Conservation (phyloP, 2,888 invertebrate genomes). For the Pandemis corylana region DNA sequence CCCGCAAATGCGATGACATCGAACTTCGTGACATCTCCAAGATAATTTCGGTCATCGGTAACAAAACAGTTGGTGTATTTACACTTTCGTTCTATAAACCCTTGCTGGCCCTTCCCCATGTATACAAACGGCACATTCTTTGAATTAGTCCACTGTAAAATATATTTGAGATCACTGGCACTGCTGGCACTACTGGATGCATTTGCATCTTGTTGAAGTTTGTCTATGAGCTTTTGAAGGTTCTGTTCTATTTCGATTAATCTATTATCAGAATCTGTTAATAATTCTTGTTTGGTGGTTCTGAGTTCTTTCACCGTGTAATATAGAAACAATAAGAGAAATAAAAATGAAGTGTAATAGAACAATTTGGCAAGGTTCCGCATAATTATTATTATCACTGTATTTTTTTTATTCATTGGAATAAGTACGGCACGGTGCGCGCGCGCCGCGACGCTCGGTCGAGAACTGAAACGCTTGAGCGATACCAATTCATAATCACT, state of each 20-base stretch:
- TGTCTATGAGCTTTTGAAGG: slow-evolving; percentile 26
- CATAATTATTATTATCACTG: slow-evolving; percentile 8
- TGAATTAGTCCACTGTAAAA: slow-evolving; percentile 61
- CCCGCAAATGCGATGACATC: slow-evolving; percentile 67
- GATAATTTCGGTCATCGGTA: slow-evolving; percentile 53
- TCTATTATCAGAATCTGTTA: neutral
- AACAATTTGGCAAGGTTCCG: slow-evolving; percentile 30
- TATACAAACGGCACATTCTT: slow-evolving; percentile 54
- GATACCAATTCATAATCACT: slow-evolving; percentile 9
- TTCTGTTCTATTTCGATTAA: slow-evolving; percentile 41
- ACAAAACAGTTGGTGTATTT: slow-evolving; percentile 66
- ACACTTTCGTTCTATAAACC: slow-evolving; percentile 61
- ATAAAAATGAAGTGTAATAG: slow-evolving; percentile 14
- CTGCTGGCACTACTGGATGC: neutral
- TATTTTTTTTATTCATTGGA: neutral
- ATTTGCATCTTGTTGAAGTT: neutral
- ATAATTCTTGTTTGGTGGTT: neutral
- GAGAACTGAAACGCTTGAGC: slow-evolving; percentile 1
- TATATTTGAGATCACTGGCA: slow-evolving; percentile 53
- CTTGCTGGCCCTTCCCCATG: slow-evolving; percentile 53
- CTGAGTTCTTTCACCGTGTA: slow-evolving; percentile 8
- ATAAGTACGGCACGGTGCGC: neutral
- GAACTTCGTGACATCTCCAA: slow-evolving; percentile 58
- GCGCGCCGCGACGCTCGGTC: slow-evolving; percentile 11
- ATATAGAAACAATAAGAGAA: slow-evolving; percentile 15